A percentile compares a stretch with the other conserved stretches of the same genome.
Evolutionary conservation across 1,140 invertebrate species (phyloP).

Genomic region (Drosophila auraria): DNA sequence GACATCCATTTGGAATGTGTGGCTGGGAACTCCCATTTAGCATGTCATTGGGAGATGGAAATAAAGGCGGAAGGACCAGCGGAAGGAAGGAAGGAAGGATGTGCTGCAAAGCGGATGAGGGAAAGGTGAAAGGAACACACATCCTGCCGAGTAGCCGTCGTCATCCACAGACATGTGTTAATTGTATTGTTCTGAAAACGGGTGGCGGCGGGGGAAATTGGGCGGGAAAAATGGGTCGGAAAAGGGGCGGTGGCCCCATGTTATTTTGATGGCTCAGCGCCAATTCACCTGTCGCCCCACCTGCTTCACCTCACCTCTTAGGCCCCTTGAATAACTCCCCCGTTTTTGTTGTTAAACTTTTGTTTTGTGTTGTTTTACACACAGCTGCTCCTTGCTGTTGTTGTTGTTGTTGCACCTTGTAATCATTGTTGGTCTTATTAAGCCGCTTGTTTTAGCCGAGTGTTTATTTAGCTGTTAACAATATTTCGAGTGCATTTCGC

Average conservation of each 20-base stretch:
- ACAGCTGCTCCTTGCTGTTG: slow-evolving; percentile 28
- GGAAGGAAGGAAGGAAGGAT: slow-evolving; percentile 29
- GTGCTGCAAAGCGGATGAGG: slow-evolving; percentile 1
- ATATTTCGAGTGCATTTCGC: slow-evolving; percentile 45
- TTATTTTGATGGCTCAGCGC: slow-evolving; percentile 36
- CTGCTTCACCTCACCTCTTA: not conserved
- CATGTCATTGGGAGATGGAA: slow-evolving; percentile 1
- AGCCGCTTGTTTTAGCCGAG: slow-evolving; percentile 26
- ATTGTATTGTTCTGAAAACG: slow-evolving; percentile 51
- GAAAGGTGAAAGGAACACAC: slow-evolving; percentile 35
- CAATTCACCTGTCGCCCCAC: slow-evolving; percentile 31
- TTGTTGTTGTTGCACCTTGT: slow-evolving; percentile 30
- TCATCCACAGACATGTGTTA: slow-evolving; percentile 70
- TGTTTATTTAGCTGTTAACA: slow-evolving; percentile 54
- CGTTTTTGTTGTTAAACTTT: slow-evolving; percentile 31
- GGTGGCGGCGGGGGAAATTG: not conserved
- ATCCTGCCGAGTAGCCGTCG: slow-evolving; percentile 43
- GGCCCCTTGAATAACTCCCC: not conserved
- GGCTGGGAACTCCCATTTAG: slow-evolving; percentile 13
- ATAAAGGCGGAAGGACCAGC: slow-evolving; percentile 1
- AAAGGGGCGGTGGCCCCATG: slow-evolving; percentile 16
- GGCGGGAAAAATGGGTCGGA: not conserved
- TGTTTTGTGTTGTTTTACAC: slow-evolving; percentile 39
- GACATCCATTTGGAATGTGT: slow-evolving; percentile 19
- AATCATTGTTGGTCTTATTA: slow-evolving; percentile 39